Conservation (phyloP, 35 echinoderm and acorn worm species). For the Nesometra sesokonis region DNA sequence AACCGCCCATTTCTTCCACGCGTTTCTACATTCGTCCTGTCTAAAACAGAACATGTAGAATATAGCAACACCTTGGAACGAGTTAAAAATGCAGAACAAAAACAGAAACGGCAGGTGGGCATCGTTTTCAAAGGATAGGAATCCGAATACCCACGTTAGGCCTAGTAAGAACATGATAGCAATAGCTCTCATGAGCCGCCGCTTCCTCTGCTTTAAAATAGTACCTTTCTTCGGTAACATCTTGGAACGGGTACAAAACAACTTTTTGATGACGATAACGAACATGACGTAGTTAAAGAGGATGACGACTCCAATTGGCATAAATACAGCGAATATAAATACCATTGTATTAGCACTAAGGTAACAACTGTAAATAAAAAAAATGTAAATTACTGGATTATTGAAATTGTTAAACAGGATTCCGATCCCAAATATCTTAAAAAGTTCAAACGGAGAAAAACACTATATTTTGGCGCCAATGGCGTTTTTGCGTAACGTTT, state of each 20-base stretch:
- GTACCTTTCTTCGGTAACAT: too few species aligned
- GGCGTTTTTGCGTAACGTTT: too few species aligned
- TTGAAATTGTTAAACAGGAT: too few species aligned
- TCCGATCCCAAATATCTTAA: too few species aligned
- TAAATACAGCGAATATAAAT: not conserved
- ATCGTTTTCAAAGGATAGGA: not conserved
- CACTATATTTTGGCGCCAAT: too few species aligned
- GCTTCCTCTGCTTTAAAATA: not conserved
- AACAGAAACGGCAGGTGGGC: not conserved
- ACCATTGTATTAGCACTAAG: not conserved
- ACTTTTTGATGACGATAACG: not conserved
- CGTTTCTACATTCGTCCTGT: not conserved
- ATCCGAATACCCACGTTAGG: not conserved
- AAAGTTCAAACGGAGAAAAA: too few species aligned
- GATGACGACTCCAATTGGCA: not conserved
- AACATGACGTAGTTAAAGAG: not conserved
- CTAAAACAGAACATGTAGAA: not conserved
- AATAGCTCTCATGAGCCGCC: not conserved
- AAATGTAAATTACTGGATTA: too few species aligned
- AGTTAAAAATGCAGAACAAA: not conserved
- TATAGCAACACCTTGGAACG: not conserved
- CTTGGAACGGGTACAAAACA: not conserved
- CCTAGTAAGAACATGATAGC: not conserved
- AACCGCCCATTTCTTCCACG: not conserved
- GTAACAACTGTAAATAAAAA: not conserved